Conservation (phyloP, 2,797 vertebrate species). For the Odontamblyopus rebecca region DNA sequence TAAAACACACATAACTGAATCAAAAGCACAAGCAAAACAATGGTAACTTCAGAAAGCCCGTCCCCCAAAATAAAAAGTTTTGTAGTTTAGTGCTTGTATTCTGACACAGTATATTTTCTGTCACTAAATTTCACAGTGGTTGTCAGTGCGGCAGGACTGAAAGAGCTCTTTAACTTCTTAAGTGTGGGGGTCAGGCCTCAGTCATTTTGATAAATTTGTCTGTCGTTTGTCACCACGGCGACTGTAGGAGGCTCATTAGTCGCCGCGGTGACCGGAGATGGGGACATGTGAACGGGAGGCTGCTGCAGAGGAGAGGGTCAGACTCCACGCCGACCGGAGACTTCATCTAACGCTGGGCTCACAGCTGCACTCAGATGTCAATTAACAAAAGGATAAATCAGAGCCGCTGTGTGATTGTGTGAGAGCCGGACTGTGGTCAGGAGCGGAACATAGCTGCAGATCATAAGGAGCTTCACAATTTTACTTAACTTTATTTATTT, state of each 20-base stretch:
- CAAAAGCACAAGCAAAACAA: too few relatives aligned
- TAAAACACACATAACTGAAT: too few relatives aligned
- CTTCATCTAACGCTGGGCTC: slow-evolving; percentile 65
- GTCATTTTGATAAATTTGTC: slow-evolving; percentile 49
- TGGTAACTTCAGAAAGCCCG: too few relatives aligned
- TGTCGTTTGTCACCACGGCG: slow-evolving; percentile 36
- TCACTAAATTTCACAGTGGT: neutral
- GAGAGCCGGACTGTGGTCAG: neutral
- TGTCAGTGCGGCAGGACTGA: slow-evolving; percentile 1
- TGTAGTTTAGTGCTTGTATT: slow-evolving; percentile 11
- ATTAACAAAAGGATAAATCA: slow-evolving; percentile 65
- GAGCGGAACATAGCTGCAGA: neutral
- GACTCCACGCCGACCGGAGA: slow-evolving; percentile 34
- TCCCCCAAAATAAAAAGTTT: neutral
- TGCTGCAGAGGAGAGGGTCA: slow-evolving; percentile 51
- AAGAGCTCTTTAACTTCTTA: slow-evolving; percentile 31
- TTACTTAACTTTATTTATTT: neutral
- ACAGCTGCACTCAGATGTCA: slow-evolving; percentile 50
- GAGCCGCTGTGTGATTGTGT: neutral
- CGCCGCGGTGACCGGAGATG: slow-evolving; percentile 42
- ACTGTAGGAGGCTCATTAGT: slow-evolving; percentile 59
- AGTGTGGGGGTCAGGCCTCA: slow-evolving; percentile 34
- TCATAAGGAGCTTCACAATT: neutral
- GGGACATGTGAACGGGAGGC: slow-evolving; percentile 39
- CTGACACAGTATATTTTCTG: slow-evolving; percentile 9